Evolutionary conservation across 2,797 vertebrate species (phyloP).

Genomic region (Glyptemys insculpta): DNA sequence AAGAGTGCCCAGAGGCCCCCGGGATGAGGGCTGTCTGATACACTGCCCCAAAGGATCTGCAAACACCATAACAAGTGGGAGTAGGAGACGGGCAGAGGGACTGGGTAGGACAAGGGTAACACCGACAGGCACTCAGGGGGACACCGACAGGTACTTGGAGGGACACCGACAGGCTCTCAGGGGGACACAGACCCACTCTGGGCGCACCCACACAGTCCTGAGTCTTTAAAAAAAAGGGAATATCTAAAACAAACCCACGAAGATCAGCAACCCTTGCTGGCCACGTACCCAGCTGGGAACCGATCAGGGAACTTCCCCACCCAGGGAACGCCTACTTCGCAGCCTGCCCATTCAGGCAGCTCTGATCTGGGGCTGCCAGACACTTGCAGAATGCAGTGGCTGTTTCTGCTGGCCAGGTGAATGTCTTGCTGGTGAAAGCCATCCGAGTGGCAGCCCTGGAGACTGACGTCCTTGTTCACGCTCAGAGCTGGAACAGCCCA

Average conservation of each 20-base stretch:
- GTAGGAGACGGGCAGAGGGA: neutral
- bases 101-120: neutral
- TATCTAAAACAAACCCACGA: neutral
- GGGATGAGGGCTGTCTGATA: rapidly evolving
- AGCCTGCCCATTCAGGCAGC: no score
- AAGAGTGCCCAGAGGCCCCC: neutral
- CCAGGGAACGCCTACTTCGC: neutral
- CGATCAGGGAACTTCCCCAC: neutral
- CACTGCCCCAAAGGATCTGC: neutral
- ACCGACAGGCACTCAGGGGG: no score
- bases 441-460: neutral
- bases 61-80: neutral
- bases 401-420: neutral
- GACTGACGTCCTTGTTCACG: no score
- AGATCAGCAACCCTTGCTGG: neutral
- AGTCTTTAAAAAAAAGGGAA: neutral
- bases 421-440: neutral
- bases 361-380: no score
- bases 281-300: neutral
- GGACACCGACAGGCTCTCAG: no score
- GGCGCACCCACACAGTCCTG: neutral
- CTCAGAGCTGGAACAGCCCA: no score
- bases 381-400: neutral
- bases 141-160: no score
- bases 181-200: no score